These are phyloP conservation scores for Scortum barcoo DNA, from an alignment of 2,113 vertebrate species.

Conservation along the genomic window DNA sequence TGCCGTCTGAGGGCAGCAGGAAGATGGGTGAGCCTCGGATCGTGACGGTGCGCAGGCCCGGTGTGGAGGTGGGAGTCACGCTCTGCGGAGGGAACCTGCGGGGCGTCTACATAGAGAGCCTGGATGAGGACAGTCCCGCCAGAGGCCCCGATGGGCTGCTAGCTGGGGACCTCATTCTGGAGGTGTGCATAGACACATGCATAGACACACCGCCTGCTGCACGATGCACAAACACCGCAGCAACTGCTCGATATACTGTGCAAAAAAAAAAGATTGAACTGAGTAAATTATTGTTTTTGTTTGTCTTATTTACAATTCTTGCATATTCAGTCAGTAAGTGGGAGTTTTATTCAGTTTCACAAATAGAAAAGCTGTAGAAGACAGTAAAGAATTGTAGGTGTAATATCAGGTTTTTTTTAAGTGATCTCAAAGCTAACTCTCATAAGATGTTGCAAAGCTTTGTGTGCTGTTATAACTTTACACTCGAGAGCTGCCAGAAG, in stretches of 20 bases:
- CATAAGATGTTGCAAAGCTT: constrained; percentile 4
- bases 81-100: constrained; percentile 95
- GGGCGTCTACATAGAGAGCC: constrained; percentile 94
- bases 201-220: not conserved
- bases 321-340: not conserved
- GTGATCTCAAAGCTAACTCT: constrained; percentile 15
- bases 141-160: constrained; percentile 89
- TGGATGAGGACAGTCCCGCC: constrained; percentile 95
- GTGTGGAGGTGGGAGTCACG: constrained; percentile 93
- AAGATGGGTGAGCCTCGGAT: constrained; percentile 87
- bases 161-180: constrained; percentile 93
- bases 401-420: not conserved
- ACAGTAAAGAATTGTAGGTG: not conserved
- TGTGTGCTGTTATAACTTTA: constrained; percentile 29
- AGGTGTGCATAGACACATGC: constrained; percentile 81
- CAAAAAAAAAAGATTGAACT: not conserved
- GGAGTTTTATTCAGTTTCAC: constrained; percentile 1
- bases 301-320: not conserved
- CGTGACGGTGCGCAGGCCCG: constrained; percentile 90
- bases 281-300: not conserved
- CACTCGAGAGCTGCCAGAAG: constrained; percentile 36
- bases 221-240: not conserved
- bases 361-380: constrained; percentile 1
- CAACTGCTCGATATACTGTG: not conserved
- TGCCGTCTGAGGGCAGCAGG: constrained; percentile 85